These are phyloP conservation scores for Monodelphis domestica DNA, from an alignment of 2,797 vertebrate species.

Conservation along the genomic window DNA sequence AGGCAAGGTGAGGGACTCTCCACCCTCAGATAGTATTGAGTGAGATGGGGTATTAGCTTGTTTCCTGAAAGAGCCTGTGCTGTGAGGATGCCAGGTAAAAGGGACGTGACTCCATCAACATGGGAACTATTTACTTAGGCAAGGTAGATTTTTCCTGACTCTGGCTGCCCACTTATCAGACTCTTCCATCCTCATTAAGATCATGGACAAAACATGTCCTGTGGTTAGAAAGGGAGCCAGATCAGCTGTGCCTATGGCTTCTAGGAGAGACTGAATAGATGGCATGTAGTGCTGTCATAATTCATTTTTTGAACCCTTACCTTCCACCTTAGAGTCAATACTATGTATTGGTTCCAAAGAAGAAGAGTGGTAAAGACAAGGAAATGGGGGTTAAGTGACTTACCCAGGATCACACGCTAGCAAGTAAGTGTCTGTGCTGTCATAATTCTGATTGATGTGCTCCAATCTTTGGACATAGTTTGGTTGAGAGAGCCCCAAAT, in stretches of 20 bases:
- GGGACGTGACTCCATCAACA: neutral
- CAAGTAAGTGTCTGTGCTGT: no score
- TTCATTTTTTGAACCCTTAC: no score
- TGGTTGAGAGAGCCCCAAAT: neutral
- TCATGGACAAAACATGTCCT: neutral
- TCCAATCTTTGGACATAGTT: no score
- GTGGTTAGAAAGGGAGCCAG: neutral
- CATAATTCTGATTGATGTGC: no score
- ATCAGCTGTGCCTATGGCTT: neutral
- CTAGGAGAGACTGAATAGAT: neutral
- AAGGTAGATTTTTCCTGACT: neutral
- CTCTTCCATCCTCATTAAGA: neutral
- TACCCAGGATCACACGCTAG: no score
- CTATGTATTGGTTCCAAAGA: no score
- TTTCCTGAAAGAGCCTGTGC: neutral
- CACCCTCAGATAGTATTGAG: neutral
- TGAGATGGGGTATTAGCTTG: neutral
- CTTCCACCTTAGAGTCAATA: no score
- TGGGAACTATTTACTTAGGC: neutral
- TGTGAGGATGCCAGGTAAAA: neutral
- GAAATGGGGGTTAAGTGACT: no score
- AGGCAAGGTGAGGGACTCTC: neutral
- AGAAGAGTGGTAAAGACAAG: no score
- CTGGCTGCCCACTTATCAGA: neutral
- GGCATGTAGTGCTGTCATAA: no score